Conservation (phyloP, 2,797 vertebrate species). For the Scolopax rusticola region DNA sequence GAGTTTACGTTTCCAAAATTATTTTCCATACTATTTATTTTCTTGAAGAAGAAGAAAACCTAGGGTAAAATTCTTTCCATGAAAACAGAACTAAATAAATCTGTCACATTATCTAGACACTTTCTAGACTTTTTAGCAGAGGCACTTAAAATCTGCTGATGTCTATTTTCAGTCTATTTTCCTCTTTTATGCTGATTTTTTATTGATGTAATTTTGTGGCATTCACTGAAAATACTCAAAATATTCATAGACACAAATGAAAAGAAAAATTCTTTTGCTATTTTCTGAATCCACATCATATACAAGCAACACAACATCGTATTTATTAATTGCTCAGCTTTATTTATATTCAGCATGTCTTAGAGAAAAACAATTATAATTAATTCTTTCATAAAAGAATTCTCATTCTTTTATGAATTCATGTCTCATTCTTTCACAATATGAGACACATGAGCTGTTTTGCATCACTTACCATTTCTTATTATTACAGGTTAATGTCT, state of each 20-base stretch:
- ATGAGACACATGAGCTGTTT: neutral
- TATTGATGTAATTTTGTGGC: neutral
- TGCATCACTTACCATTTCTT: neutral
- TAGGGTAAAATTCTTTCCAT: neutral
- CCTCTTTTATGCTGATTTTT: neutral
- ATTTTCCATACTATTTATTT: neutral
- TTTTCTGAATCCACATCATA: neutral
- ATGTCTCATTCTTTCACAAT: too few relatives aligned
- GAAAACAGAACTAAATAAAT: neutral
- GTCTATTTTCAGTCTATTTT: neutral
- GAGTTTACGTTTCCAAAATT: neutral
- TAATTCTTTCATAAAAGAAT: neutral
- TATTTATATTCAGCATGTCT: neutral
- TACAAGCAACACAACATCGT: neutral
- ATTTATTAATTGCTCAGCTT: slow-evolving; percentile 19
- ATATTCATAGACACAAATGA: neutral
- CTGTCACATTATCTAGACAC: neutral
- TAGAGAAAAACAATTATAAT: neutral
- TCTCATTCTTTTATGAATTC: too few relatives aligned
- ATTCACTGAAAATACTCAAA: neutral
- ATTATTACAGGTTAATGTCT: neutral
- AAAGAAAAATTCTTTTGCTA: neutral
- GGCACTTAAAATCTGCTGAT: neutral
- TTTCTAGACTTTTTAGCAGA: neutral
- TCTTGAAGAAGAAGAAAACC: neutral